phyloP scores from a whole-genome alignment of 2,113 vertebrate species.

The Mus musculus region DNA sequence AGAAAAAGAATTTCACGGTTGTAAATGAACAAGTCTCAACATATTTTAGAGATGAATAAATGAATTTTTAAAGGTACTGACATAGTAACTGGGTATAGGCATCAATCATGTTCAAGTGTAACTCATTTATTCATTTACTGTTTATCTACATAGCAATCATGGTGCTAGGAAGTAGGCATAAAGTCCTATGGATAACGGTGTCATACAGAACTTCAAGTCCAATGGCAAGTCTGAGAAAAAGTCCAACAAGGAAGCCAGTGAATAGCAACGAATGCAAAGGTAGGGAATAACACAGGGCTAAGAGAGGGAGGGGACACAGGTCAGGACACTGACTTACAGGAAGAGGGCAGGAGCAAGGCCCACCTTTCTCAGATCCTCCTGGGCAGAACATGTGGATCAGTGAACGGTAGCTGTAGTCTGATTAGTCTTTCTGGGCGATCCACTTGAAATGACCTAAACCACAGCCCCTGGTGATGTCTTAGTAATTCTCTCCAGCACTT shows the following conservation, averaged over 20 bases:
- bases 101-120: background rate
- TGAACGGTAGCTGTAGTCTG: background rate
- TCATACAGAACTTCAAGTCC: background rate
- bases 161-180: background rate
- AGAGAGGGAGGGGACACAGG: background rate
- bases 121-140: background rate
- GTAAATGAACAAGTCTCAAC: background rate
- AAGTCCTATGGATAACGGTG: no score
- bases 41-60: background rate
- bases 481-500: background rate
- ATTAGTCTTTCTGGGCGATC: background rate
- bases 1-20: background rate
- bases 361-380: background rate
- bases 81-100: background rate
- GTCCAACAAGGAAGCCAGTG: background rate
- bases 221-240: background rate
- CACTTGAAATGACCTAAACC: background rate
- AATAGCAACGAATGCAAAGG: background rate
- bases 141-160: background rate
- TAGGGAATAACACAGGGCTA: accelerated
- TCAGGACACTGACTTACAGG: background rate
- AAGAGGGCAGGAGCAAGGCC: background rate
- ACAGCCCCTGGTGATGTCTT: background rate
- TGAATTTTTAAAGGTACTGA: background rate
- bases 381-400: background rate